A percentile compares a stretch with the other conserved stretches of the same genome.
phyloP scores from a whole-genome alignment of 64 coral and sea anemone genomes.

The Actinia equina region DNA sequence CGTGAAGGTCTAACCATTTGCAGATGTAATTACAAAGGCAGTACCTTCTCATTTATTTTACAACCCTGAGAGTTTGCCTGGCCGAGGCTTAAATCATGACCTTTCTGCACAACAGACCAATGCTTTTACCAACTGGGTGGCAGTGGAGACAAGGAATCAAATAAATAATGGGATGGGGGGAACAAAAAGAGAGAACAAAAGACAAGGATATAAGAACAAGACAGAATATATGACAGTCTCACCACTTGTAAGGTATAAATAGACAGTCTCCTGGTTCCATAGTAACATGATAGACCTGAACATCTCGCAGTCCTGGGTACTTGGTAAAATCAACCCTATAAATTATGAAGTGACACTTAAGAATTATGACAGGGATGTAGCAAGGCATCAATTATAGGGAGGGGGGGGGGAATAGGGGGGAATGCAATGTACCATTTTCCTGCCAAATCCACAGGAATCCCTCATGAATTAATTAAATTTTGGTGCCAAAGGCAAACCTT shows the following conservation, averaged over 20 bases:
- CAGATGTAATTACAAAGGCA: too few species aligned
- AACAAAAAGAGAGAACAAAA: not conserved
- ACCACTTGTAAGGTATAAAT: constrained; percentile 98
- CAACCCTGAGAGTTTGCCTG: too few species aligned
- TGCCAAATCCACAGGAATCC: not conserved
- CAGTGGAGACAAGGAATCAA: too few species aligned
- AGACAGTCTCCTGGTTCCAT: constrained; percentile 95
- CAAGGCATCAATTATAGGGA: too few species aligned
- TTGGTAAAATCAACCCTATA: constrained; percentile 93
- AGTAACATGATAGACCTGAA: constrained; percentile 80
- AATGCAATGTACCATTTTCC: not conserved
- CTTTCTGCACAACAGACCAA: not conserved
- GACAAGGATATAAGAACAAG: not conserved
- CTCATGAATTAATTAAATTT: too few species aligned
- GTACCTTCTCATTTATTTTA: too few species aligned
- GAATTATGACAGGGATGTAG: not conserved
- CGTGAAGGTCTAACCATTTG: too few species aligned
- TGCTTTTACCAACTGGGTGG: not conserved
- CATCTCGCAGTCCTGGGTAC: constrained; percentile 83
- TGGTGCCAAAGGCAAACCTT: too few species aligned
- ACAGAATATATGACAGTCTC: not conserved
- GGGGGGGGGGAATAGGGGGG: too few species aligned
- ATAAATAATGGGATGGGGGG: not conserved
- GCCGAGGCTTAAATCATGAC: too few species aligned
- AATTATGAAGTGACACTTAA: not conserved